Conservation (phyloP, 2,888 invertebrate species). For the Hipparchia semele region DNA sequence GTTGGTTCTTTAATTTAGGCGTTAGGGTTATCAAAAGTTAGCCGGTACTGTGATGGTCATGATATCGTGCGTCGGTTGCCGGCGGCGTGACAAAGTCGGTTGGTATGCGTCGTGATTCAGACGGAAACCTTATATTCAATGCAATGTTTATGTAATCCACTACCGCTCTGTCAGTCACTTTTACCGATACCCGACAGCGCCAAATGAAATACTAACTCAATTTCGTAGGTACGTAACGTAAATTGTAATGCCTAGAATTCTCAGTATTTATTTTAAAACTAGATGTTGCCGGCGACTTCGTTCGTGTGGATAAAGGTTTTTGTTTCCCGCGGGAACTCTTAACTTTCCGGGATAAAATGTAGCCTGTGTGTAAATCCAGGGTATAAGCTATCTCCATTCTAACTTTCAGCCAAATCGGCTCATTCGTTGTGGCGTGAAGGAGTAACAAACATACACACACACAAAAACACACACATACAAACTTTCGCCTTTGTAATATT, state of each 20-base stretch:
- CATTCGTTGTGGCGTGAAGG: no score
- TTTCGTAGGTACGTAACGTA: constrained; percentile 5
- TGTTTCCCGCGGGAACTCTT: no score
- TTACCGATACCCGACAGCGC: constrained; percentile 62
- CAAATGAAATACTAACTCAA: constrained; percentile 47
- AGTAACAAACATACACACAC: no score
- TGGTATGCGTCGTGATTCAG: constrained; percentile 82
- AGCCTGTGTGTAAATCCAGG: no score
- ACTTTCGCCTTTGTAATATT: no score
- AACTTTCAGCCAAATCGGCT: no score
- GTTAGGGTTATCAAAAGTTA: constrained; percentile 51
- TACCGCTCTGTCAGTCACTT: constrained; percentile 65
- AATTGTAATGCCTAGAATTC: not conserved
- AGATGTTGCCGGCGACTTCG: no score
- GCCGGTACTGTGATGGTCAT: constrained; percentile 64
- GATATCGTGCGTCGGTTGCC: constrained; percentile 65
- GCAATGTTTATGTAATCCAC: constrained; percentile 75
- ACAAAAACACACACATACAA: no score
- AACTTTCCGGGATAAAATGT: no score
- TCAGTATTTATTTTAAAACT: not conserved
- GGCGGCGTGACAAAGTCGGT: constrained; percentile 75
- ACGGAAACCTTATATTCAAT: constrained; percentile 74
- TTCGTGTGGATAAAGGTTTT: no score
- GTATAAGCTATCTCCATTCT: no score
- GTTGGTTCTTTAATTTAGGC: no score